These are phyloP conservation scores for Vicugna pacos DNA, from an alignment of 2,113 vertebrate genomes.

Conservation along the genomic window DNA sequence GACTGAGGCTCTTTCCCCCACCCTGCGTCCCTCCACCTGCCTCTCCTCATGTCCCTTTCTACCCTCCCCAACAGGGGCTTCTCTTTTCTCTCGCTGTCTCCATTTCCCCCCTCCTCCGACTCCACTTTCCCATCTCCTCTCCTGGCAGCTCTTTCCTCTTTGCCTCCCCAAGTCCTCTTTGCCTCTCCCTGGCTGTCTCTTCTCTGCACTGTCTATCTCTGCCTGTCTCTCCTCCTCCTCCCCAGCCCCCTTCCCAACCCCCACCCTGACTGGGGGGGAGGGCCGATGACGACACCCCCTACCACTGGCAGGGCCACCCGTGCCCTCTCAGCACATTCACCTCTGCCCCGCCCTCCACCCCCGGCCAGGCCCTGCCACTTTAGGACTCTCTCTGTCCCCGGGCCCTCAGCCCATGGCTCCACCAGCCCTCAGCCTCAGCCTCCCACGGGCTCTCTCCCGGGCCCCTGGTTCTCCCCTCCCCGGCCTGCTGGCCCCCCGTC, in stretches of 20 bases:
- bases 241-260: neutral
- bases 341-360: neutral
- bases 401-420: neutral
- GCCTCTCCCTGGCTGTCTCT: neutral
- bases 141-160: no score
- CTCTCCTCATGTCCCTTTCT: neutral
- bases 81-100: neutral
- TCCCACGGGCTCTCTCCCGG: neutral
- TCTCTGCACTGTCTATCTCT: neutral
- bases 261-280: neutral
- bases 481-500: neutral
- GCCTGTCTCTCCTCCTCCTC: neutral
- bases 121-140: neutral
- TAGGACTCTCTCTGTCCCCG: neutral
- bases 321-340: slow-evolving; percentile 49
- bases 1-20: neutral
- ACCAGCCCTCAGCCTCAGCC: neutral
- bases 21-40: neutral
- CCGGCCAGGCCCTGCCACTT: neutral
- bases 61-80: neutral
- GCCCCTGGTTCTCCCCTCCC: neutral
- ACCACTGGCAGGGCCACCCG: neutral
- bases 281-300: neutral
- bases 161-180: neutral
- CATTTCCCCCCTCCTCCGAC: neutral